Percentiles rank a stretch among this genome's conserved stretches.
Conservation (phyloP, 2,888 invertebrate genomes). For the Sympetrum striolatum region DNA sequence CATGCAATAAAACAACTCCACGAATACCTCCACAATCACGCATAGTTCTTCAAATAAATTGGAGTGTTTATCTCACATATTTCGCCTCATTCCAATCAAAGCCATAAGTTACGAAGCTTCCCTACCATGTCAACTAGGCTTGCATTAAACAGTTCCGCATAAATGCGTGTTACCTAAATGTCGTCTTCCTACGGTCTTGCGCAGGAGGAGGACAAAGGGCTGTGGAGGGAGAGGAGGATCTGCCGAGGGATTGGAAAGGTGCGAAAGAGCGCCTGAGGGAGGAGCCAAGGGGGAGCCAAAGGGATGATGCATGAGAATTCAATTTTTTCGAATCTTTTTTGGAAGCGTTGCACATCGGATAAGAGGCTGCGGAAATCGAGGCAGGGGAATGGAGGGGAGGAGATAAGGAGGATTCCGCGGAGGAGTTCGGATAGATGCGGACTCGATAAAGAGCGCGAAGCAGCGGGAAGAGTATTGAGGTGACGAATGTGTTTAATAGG, state of each 20-base stretch:
- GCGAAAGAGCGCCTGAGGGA: conserved; percentile 37
- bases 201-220: not conserved
- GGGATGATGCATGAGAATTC: conserved; percentile 53
- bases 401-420: conserved; percentile 19
- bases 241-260: not conserved
- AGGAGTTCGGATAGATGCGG: conserved; percentile 38
- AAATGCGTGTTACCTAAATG: not conserved
- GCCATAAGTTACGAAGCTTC: not conserved
- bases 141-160: not conserved
- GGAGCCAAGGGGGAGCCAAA: conserved; percentile 60
- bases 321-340: conserved; percentile 47
- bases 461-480: conserved; percentile 45
- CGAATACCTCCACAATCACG: too few species aligned
- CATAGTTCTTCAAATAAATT: too few species aligned
- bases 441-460: conserved; percentile 9
- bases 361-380: conserved; percentile 22
- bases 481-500: not conserved
- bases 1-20: too few species aligned
- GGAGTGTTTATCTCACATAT: too few species aligned
- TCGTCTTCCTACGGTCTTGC: not conserved
- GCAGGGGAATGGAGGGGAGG: conserved; percentile 10
- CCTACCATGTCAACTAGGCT: not conserved
- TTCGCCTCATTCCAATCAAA: not conserved
- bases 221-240: not conserved
- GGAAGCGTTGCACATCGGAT: conserved; percentile 44